A percentile compares a stretch with the other conserved stretches of the same genome.
Evolutionary conservation across 1,140 invertebrate species (phyloP).

Genomic region (Lucilia sericata): DNA sequence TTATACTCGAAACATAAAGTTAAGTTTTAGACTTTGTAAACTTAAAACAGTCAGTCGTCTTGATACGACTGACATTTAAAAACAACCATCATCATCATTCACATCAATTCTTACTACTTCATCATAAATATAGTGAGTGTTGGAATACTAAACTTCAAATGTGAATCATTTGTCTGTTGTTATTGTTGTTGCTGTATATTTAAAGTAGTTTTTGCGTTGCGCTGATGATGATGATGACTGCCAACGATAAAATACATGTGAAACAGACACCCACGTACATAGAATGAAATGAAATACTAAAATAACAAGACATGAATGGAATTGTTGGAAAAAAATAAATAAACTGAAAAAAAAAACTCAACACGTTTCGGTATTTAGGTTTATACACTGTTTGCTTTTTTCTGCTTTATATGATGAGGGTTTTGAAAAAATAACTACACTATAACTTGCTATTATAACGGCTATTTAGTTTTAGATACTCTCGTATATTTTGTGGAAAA

Average conservation of each 20-base stretch:
- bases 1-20: neutral
- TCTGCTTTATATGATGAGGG: no score
- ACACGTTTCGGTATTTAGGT: neutral
- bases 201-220: neutral
- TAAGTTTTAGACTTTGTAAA: neutral
- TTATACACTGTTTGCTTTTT: neutral
- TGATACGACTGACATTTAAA: slow-evolving; percentile 10
- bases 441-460: neutral
- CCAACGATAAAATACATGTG: neutral
- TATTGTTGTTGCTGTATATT: no score
- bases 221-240: neutral
- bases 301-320: no score
- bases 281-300: neutral
- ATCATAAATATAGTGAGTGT: neutral
- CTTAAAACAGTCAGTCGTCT: neutral
- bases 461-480: neutral
- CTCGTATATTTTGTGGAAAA: no score
- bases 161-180: neutral
- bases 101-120: neutral
- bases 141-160: neutral
- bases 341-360: neutral
- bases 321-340: no score
- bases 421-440: neutral
- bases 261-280: neutral
- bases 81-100: slow-evolving; percentile 4